Base-by-base conservation (phyloP, 1,140 invertebrate genomes). In the Nasonia longicornis region DNA sequence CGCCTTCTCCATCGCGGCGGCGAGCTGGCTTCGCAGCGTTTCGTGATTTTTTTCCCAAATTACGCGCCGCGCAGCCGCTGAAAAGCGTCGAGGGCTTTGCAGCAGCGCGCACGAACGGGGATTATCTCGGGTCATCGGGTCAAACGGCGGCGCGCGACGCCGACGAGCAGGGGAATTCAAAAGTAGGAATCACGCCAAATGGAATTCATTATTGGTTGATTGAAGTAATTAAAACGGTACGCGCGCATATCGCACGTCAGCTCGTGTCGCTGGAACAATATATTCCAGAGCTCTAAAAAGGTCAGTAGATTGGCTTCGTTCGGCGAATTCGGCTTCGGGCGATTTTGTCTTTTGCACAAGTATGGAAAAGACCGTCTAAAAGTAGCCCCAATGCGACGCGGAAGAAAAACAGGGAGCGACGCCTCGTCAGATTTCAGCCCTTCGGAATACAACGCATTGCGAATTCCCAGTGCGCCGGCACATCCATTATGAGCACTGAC, bases 391-490 rank as follows among this genome's bases (percentile, higher is more conserved):
- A 58, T 20, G 16, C 16, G 31, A 35, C 31, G 20, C 20, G 45
- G 45, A 16, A 14, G 0, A 48, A 48, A 48, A 14, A 2, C 12
- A 48, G 14, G 12, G 45, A 48, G 45, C 42, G 16, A 14, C 48
- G 1, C 4, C 52, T 58, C 52, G 1, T 58, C 52, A 58, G 52
- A n/a, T 76, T 22, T 58, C 58, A 16, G 48, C 58, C 22, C 58
- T 31, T 11, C 31, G 2, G 29, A 38, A n/a, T 75, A 42, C 38
- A 66, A 64, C 6, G n/a, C 22, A 64, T 69, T 4, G n/a, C 20
- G 64, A 77, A 69, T 77, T 77, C 75, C 42, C 75, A 29, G 38
- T 26, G 16, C 70, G 22, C 63, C 26, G 14, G 77, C 16, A 70
- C 77, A 58, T 52, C 45, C 29, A 58, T 71, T 70, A 58, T 48